Percentiles rank a stretch among this genome's conserved stretches.
phyloP scores from a whole-genome alignment of 2,888 invertebrate genomes.

The Apodemia hepburni region DNA sequence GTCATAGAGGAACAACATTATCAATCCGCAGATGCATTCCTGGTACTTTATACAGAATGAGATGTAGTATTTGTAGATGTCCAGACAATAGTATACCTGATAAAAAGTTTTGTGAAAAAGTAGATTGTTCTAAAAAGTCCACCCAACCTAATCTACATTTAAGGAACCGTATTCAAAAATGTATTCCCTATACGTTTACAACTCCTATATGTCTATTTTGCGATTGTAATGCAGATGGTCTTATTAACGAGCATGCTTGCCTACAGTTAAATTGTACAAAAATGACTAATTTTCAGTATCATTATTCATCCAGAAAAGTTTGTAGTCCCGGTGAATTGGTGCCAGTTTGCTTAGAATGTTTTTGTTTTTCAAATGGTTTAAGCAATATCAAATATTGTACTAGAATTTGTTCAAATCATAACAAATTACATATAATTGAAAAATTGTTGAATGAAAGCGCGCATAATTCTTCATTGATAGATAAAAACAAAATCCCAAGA shows the following conservation, averaged over 20 bases:
- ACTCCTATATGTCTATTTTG: conserved; percentile 58
- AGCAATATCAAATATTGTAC: conserved; percentile 52
- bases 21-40: conserved; percentile 44
- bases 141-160: conserved; percentile 33
- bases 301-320: conserved; percentile 33
- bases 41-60: conserved; percentile 48
- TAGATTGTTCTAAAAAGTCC: conserved; percentile 36
- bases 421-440: conserved; percentile 53
- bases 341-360: conserved; percentile 58
- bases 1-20: conserved; percentile 34
- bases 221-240: conserved; percentile 49
- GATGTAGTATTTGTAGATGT: conserved; percentile 59
- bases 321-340: conserved; percentile 59
- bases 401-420: conserved; percentile 48
- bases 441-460: conserved; percentile 43
- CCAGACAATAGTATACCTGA: conserved; percentile 46
- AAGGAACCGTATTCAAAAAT: conserved; percentile 37
- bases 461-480: conserved; percentile 38
- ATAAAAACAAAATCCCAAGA: conserved; percentile 40
- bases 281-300: conserved; percentile 37
- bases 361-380: conserved; percentile 48
- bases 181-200: conserved; percentile 49
- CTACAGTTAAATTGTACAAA: conserved; percentile 53
- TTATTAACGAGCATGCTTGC: conserved; percentile 50
- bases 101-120: conserved; percentile 44